phyloP scores from a whole-genome alignment of 2,797 vertebrate species.

The Notolepis coatsorum region DNA sequence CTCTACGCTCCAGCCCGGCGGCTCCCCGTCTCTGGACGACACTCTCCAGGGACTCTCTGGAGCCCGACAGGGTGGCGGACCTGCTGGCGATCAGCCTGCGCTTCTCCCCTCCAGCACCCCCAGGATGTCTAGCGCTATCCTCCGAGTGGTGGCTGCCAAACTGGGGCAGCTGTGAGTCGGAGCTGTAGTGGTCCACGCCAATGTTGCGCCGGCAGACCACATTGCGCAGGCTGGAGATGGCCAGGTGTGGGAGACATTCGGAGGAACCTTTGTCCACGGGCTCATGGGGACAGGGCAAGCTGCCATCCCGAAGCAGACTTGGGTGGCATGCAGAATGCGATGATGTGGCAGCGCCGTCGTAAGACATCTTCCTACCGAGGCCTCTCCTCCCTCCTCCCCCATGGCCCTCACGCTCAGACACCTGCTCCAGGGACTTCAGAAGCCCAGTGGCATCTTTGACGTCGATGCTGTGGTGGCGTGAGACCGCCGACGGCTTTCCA shows the following conservation, averaged over 20 bases:
- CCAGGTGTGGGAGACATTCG: slow-evolving; percentile 75
- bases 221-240: slow-evolving; percentile 84
- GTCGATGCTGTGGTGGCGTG: slow-evolving; percentile 85
- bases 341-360: slow-evolving; percentile 80
- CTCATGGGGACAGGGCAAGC: slow-evolving; percentile 36
- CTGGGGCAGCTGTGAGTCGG: slow-evolving; percentile 86
- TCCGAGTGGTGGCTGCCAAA: slow-evolving; percentile 61
- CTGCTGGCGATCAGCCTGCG: slow-evolving; percentile 79
- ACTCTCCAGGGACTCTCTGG: slow-evolving; percentile 83
- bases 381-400: slow-evolving; percentile 40
- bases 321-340: slow-evolving; percentile 76
- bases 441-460: slow-evolving; percentile 80
- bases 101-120: slow-evolving; percentile 59
- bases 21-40: slow-evolving; percentile 70
- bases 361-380: slow-evolving; percentile 84
- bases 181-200: slow-evolving; percentile 88
- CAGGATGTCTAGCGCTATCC: slow-evolving; percentile 36
- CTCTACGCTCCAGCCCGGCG: slow-evolving; percentile 77
- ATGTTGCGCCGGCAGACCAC: slow-evolving; percentile 84
- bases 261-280: slow-evolving; percentile 69
- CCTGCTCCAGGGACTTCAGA: slow-evolving; percentile 76
- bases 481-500: slow-evolving; percentile 57
- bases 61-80: slow-evolving; percentile 76
- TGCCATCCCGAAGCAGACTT: slow-evolving; percentile 74
- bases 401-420: slow-evolving; percentile 46